Percentiles rank a stretch among this genome's conserved stretches.
These are phyloP conservation scores for Drosophila chauvacae DNA, from an alignment of 1,140 invertebrate genomes.

Conservation along the genomic window DNA sequence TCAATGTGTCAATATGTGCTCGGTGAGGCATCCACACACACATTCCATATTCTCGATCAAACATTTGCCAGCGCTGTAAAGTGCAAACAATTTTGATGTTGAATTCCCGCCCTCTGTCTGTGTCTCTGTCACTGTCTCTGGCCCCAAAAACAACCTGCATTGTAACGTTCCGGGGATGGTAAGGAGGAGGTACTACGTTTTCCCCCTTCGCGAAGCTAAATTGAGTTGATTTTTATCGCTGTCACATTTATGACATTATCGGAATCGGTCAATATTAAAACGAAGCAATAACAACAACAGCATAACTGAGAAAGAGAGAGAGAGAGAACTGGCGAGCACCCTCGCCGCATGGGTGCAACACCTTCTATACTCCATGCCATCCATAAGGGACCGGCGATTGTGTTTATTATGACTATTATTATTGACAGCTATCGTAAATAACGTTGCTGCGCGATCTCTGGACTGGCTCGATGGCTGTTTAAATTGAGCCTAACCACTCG, in stretches of 20 bases:
- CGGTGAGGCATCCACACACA: constrained; percentile 20
- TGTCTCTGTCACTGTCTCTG: neutral
- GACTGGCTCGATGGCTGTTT: constrained; percentile 52
- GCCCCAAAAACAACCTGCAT: constrained; percentile 47
- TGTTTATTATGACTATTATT: constrained; percentile 76
- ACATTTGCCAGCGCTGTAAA: constrained; percentile 70
- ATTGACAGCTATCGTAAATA: constrained; percentile 74
- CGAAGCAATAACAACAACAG: constrained; percentile 25
- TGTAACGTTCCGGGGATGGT: neutral
- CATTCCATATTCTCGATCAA: constrained; percentile 30
- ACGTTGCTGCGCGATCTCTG: constrained; percentile 27
- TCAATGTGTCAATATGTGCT: constrained; percentile 65
- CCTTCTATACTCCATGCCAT: constrained; percentile 39
- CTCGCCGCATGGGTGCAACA: constrained; percentile 59
- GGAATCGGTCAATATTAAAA: constrained; percentile 69
- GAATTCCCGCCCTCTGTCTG: constrained; percentile 27
- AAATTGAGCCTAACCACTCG: constrained; percentile 73
- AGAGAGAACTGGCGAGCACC: constrained; percentile 14
- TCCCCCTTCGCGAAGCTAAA: constrained; percentile 33
- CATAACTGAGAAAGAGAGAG: neutral
- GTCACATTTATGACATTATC: constrained; percentile 83
- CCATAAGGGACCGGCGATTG: constrained; percentile 45
- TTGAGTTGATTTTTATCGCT: constrained; percentile 78
- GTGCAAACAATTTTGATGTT: constrained; percentile 60
- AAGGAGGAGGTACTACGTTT: neutral